These are phyloP conservation scores for Stegodyphus mimosarum DNA, from an alignment of 1,140 invertebrate species.

Conservation along the genomic window DNA sequence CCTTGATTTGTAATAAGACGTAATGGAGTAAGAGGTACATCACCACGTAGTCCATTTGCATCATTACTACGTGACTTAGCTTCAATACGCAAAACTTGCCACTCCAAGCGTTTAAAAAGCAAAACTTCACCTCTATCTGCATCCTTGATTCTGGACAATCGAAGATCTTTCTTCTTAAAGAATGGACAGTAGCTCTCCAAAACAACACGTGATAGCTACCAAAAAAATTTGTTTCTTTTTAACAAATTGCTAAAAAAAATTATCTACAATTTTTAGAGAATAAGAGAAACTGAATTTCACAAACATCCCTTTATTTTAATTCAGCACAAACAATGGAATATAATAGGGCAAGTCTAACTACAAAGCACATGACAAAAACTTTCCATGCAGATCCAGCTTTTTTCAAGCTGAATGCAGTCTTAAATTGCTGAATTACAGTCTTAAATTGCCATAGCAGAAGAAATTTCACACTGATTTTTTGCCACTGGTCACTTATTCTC, in stretches of 20 bases:
- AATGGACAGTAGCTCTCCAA: conserved; percentile 93
- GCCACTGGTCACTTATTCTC: too few relatives aligned
- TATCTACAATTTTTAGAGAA: too few relatives aligned
- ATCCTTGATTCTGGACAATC: conserved; percentile 91
- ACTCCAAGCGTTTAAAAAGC: conserved; percentile 97
- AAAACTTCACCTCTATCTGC: conserved; percentile 86
- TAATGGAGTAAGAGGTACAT: conserved; percentile 86
- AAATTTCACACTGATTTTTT: too few relatives aligned
- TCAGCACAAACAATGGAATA: too few relatives aligned
- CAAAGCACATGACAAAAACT: too few relatives aligned
- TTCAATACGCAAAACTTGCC: conserved; percentile 96
- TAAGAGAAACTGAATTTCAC: too few relatives aligned
- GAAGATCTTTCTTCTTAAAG: conserved; percentile 88
- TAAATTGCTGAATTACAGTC: too few relatives aligned
- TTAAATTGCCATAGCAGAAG: too few relatives aligned
- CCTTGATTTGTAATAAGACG: conserved; percentile 94
- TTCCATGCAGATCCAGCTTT: too few relatives aligned
- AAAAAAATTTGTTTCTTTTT: conserved; percentile 18
- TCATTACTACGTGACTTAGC: conserved; percentile 72
- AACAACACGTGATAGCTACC: conserved; percentile 87
- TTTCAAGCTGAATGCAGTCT: too few relatives aligned
- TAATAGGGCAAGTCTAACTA: too few relatives aligned
- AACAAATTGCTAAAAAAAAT: neutral
- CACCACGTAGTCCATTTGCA: conserved; percentile 65
- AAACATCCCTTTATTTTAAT: too few relatives aligned